Conservation (phyloP, 2,113 vertebrate species). For the Rhinolophus sinicus region DNA sequence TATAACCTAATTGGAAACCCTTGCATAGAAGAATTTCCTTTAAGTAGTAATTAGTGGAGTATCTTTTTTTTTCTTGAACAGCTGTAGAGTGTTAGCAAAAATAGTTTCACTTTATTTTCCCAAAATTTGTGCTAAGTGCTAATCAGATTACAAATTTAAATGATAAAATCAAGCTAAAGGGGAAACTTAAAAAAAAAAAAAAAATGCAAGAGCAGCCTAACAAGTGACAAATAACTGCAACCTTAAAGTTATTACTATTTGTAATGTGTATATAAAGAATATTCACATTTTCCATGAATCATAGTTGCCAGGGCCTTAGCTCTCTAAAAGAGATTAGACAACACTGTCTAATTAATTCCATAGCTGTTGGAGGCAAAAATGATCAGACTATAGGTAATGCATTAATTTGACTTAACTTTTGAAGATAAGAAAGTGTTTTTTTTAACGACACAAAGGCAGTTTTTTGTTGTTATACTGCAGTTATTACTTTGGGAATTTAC, state of each 20-base stretch:
- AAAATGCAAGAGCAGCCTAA: background rate
- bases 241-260: slow-evolving; percentile 42
- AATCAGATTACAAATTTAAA: slow-evolving; percentile 83
- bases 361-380: slow-evolving; percentile 11
- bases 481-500: background rate
- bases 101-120: slow-evolving; percentile 69
- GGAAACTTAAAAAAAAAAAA: background rate
- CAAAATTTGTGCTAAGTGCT: slow-evolving; percentile 77
- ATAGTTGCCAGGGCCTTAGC: background rate
- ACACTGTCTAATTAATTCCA: background rate
- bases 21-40: slow-evolving; percentile 59
- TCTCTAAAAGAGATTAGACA: slow-evolving; percentile 56
- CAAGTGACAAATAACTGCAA: background rate
- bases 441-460: background rate
- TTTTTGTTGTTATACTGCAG: background rate
- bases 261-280: slow-evolving; percentile 11
- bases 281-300: slow-evolving; percentile 65
- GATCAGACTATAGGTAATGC: background rate
- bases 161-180: slow-evolving; percentile 78
- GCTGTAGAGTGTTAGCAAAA: slow-evolving; percentile 79
- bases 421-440: background rate
- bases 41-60: slow-evolving; percentile 62
- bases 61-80: slow-evolving; percentile 51
- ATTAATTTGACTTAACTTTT: slow-evolving; percentile 19
- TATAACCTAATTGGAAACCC: slow-evolving; percentile 58